Base-by-base conservation (phyloP, 2,888 invertebrate species). In the Eurytoma adleriae region DNA sequence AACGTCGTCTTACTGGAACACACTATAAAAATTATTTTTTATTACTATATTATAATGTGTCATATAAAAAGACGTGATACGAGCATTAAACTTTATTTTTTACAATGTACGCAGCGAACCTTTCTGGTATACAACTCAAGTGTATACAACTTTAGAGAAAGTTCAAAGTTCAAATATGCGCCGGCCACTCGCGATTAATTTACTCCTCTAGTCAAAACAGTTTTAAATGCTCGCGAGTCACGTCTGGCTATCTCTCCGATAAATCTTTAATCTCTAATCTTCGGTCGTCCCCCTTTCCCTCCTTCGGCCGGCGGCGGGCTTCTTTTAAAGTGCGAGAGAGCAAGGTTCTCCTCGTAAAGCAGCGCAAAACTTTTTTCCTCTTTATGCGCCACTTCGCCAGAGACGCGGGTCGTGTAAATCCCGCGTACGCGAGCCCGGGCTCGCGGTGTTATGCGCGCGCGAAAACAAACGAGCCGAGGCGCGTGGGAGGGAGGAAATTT, bases 181-280 rank as follows among this genome's bases (percentile, higher is more conserved):
- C 12, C 18, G 13, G 40, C 12, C 4, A 10, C 18, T 24, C 48
- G 14, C n/a, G 2, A 1, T 14, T 1, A n/a, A 30, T 20, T 12
- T 30, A 30, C 7, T 40, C 10, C 30, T 7, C 40, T 1, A 30
- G n/a, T 2, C n/a, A 16, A 30, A 62, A 30, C 24, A 62, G 16
- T 27, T 16, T 52, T 27, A 72, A 72, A 72, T 59, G 18, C 54
- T 16, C 50, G 57, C 16, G 10, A 20, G 20, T 40, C 40, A 40
- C 40, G 40, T n/a, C 56, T 67, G 16, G 40, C 40, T 69, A 62
- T 69, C 69, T 18, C 54, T 4, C 52, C 52, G 54, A 69, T 69
- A 62, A 76, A 69, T 76, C 76, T 69, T 68, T 68, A 57, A 75
- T 75, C 76, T 76, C 16, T 52, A 50, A 76, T 76, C 76, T 69